phyloP scores from a whole-genome alignment of 2,888 invertebrate species.

The Acleris laterana region DNA sequence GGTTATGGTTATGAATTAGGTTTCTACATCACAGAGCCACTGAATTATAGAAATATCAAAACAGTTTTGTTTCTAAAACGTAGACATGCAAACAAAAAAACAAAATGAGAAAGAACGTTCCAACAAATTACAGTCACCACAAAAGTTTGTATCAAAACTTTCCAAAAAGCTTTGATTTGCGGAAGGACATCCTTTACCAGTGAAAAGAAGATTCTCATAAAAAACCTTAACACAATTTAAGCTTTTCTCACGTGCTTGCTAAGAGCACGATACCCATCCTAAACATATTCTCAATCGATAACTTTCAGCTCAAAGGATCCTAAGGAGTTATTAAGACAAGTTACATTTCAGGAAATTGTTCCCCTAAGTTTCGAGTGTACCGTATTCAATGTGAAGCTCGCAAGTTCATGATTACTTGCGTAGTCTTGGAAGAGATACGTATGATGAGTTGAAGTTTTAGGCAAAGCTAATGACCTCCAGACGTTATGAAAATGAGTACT shows the following conservation, averaged over 20 bases:
- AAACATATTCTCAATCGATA: conserved; percentile 47
- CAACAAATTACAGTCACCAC: too few relatives aligned
- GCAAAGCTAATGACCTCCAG: conserved; percentile 15
- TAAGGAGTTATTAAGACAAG: conserved; percentile 50
- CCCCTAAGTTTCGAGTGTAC: conserved; percentile 45
- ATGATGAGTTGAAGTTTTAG: conserved; percentile 27
- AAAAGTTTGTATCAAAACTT: too few relatives aligned
- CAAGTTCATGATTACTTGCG: conserved; percentile 62
- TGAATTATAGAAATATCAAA: too few relatives aligned
- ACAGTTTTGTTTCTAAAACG: too few relatives aligned
- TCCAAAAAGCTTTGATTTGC: too few relatives aligned
- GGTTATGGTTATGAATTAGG: too few relatives aligned
- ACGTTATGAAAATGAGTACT: background rate
- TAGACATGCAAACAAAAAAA: too few relatives aligned
- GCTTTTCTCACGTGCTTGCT: conserved; percentile 5
- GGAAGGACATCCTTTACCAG: too few relatives aligned
- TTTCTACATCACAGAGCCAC: too few relatives aligned
- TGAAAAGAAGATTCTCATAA: too few relatives aligned
- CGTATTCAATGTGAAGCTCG: conserved; percentile 45
- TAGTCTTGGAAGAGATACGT: conserved; percentile 34
- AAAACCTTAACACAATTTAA: background rate
- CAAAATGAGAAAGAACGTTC: too few relatives aligned
- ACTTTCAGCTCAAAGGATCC: conserved; percentile 53
- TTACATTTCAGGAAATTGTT: conserved; percentile 62
- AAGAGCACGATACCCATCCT: conserved; percentile 1